phyloP scores from a whole-genome alignment of 23 tunicate species.

The Phallusia fumigata region DNA sequence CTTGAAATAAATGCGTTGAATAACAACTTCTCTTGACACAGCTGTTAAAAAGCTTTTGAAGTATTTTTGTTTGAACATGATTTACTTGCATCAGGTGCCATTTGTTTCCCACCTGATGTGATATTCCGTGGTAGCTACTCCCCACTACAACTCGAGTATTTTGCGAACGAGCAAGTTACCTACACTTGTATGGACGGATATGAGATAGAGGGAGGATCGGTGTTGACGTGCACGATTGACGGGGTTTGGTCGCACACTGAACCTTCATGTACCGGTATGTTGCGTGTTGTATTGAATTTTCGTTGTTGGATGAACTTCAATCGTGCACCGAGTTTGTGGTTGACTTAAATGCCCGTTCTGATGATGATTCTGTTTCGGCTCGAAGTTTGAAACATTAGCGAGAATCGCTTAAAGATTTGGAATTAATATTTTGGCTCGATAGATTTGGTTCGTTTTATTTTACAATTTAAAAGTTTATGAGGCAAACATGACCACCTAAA shows the following conservation, averaged over 20 bases:
- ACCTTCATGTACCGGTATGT: conserved; percentile 12
- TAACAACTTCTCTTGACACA: too few species aligned
- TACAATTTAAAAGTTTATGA: too few species aligned
- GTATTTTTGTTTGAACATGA: too few species aligned
- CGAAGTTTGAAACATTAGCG: too few species aligned
- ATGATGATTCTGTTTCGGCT: too few species aligned
- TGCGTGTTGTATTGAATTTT: not conserved
- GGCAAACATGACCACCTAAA: too few species aligned
- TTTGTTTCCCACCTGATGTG: not conserved
- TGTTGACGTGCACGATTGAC: not conserved
- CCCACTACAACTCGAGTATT: not conserved
- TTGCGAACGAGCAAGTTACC: not conserved
- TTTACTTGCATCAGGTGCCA: not conserved
- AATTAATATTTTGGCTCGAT: too few species aligned
- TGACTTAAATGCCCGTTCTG: too few species aligned
- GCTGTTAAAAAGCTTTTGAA: too few species aligned
- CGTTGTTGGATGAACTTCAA: not conserved
- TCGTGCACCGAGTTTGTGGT: not conserved
- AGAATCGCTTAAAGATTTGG: too few species aligned
- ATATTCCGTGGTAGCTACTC: not conserved
- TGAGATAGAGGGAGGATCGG: conserved; percentile 2
- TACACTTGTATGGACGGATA: conserved; percentile 18
- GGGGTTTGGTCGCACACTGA: conserved; percentile 19
- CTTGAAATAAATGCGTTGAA: too few species aligned
- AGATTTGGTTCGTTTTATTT: too few species aligned